Evolutionary conservation across 2,888 invertebrate species (phyloP).

Genomic region (Diplolepis rosae): DNA sequence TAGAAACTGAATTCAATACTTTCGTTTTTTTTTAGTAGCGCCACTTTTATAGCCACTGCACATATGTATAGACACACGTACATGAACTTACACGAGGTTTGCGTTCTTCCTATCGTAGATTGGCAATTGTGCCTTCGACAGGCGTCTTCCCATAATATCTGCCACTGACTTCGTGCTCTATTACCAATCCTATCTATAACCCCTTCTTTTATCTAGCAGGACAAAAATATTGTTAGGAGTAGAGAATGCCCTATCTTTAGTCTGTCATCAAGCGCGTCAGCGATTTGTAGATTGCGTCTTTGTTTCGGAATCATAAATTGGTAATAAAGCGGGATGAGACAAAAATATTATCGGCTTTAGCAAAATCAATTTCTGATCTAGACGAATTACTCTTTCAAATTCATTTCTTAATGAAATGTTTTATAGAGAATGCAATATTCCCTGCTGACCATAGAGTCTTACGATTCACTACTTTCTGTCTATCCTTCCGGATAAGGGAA

Average conservation of each 20-base stretch:
- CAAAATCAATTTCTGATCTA: not conserved
- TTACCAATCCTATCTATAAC: conserved; percentile 12
- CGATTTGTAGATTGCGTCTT: not conserved
- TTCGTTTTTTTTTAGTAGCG: conserved; percentile 31
- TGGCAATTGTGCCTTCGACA: conserved; percentile 35
- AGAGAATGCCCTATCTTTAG: not conserved
- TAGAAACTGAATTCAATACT: conserved; percentile 39
- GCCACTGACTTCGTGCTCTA: conserved; percentile 26
- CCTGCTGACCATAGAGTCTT: not conserved
- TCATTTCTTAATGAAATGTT: not conserved
- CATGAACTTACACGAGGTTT: not conserved
- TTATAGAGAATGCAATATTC: not conserved
- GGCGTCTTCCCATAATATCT: conserved; percentile 29
- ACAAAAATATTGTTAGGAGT: not conserved
- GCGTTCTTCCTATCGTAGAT: conserved; percentile 34
- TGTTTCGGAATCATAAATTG: not conserved
- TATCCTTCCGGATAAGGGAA: too few relatives aligned
- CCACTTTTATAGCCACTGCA: not conserved
- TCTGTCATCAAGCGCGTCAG: not conserved
- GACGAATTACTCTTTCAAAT: too few relatives aligned
- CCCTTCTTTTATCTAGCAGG: conserved; percentile 2
- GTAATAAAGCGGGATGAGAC: not conserved
- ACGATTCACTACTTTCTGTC: too few relatives aligned
- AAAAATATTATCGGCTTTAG: not conserved
- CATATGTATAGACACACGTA: not conserved